Evolutionary conservation across 2,113 vertebrate genomes (phyloP).

Genomic region (Neodon shergylaensis): DNA sequence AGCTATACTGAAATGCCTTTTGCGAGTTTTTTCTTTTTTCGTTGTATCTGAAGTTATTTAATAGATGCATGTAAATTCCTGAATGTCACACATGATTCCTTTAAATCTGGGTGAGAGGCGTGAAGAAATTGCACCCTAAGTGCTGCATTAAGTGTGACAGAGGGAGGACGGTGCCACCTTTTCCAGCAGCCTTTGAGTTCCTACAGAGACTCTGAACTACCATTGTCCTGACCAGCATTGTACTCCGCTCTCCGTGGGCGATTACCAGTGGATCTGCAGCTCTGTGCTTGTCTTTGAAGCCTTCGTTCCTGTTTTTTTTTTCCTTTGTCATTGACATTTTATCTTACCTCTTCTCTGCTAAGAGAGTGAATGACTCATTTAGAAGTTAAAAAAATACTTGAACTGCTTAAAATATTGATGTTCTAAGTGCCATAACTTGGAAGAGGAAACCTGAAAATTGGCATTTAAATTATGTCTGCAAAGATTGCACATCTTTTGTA

Average conservation of each 20-base stretch:
- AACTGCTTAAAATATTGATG: constrained; percentile 74
- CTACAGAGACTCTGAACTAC: not conserved
- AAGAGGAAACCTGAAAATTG: constrained; percentile 74
- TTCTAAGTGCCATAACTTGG: constrained; percentile 73
- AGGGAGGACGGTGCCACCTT: not conserved
- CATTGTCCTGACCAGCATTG: not conserved
- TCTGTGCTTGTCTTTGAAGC: constrained; percentile 69
- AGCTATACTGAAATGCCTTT: not conserved
- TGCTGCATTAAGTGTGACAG: not conserved
- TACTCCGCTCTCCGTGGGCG: constrained; percentile 40
- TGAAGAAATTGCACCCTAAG: not conserved
- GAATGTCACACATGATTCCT: not conserved
- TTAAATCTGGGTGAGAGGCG: not conserved
- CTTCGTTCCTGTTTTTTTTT: constrained; percentile 45
- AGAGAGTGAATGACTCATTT: constrained; percentile 75
- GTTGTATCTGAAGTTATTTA: not conserved
- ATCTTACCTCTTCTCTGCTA: constrained; percentile 76
- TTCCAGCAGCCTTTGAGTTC: not conserved
- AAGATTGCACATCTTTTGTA: constrained; percentile 56
- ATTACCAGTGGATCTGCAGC: constrained; percentile 42
- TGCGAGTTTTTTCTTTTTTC: too few species aligned
- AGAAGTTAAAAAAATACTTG: constrained; percentile 75
- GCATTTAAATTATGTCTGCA: constrained; percentile 72
- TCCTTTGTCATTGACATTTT: constrained; percentile 65
- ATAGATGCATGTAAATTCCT: not conserved